Evolutionary conservation across 2,113 vertebrate species (phyloP).

Genomic region (Crotalus helleri): DNA sequence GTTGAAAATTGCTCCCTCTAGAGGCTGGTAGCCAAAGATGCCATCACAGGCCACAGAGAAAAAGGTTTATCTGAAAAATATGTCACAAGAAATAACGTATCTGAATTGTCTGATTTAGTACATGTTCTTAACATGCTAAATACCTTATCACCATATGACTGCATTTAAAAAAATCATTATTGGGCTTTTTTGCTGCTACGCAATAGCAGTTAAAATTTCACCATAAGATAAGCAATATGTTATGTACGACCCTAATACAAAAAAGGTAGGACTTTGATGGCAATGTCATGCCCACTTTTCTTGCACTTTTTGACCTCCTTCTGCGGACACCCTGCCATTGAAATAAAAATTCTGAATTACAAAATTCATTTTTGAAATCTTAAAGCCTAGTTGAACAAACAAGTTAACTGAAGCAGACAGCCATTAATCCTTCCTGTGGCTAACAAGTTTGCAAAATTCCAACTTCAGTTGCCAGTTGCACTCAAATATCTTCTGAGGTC

Average conservation of each 20-base stretch:
- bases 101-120: not conserved
- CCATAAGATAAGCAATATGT: not conserved
- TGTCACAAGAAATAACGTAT: not conserved
- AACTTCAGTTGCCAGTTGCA: no score
- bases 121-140: not conserved
- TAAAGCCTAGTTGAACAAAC: not conserved
- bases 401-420: no score
- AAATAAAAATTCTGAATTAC: not conserved
- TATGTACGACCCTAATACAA: not conserved
- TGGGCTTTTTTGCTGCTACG: not conserved
- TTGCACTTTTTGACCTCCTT: not conserved
- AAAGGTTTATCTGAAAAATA: not conserved
- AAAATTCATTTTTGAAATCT: not conserved
- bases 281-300: not conserved
- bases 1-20: not conserved
- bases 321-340: not conserved
- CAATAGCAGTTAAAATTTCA: not conserved
- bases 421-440: no score
- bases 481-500: no score
- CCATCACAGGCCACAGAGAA: not conserved
- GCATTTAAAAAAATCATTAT: not conserved
- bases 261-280: not conserved
- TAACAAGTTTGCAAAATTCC: no score
- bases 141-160: not conserved
- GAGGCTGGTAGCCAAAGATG: not conserved